A percentile compares a stretch with the other conserved stretches of the same genome.
Conservation (phyloP, 2,113 vertebrate genomes). For the Chaetodon auriga region DNA sequence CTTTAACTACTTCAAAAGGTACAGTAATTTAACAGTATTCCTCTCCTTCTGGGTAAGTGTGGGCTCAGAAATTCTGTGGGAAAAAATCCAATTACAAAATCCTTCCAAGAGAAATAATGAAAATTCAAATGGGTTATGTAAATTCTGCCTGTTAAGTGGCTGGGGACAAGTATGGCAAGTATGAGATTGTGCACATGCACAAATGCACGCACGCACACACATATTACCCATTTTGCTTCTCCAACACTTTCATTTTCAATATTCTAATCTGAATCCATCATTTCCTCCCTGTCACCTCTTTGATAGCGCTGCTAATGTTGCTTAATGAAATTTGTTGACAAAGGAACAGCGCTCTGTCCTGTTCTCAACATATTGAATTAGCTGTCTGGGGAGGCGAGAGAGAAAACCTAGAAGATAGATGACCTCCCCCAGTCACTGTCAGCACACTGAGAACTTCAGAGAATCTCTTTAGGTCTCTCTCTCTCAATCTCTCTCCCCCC, state of each 20-base stretch:
- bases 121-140: constrained; percentile 78
- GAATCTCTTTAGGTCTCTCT: constrained; percentile 37
- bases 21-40: constrained; percentile 49
- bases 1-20: constrained; percentile 50
- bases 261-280: constrained; percentile 76
- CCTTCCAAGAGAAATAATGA: constrained; percentile 73
- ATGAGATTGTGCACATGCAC: constrained; percentile 46
- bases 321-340: constrained; percentile 79
- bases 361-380: constrained; percentile 71
- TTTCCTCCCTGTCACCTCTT: constrained; percentile 69
- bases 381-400: constrained; percentile 48
- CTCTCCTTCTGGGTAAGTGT: constrained; percentile 35
- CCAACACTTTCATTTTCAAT: constrained; percentile 67
- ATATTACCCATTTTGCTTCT: constrained; percentile 44
- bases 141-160: constrained; percentile 73
- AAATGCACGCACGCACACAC: constrained; percentile 10
- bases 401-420: constrained; percentile 64
- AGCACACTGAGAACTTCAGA: constrained; percentile 46
- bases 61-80: constrained; percentile 22
- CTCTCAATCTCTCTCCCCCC: background rate
- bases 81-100: constrained; percentile 71
- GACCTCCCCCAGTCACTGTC: constrained; percentile 50
- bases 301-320: constrained; percentile 74
- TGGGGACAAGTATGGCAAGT: constrained; percentile 61
- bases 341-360: constrained; percentile 57